Evolutionary conservation across 2,888 invertebrate species (phyloP).

Genomic region (Prenolepis imparis): DNA sequence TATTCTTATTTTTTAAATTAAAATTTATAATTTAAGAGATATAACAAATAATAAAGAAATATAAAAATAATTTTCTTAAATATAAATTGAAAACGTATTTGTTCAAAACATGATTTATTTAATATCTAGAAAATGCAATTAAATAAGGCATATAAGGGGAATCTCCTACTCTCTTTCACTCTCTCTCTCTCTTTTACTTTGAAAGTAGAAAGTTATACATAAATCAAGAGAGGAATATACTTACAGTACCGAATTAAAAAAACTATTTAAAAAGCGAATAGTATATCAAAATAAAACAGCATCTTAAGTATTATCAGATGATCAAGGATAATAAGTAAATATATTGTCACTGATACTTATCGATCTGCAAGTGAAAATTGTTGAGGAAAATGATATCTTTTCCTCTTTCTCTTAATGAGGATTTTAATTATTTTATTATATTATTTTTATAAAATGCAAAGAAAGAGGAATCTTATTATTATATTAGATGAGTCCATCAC

Average conservation of each 20-base stretch:
- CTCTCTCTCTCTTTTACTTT: too few species aligned
- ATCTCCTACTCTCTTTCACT: too few species aligned
- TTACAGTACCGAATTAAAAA: not conserved
- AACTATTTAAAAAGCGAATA: not conserved
- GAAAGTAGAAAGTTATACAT: not conserved
- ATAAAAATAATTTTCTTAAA: too few species aligned
- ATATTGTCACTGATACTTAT: not conserved
- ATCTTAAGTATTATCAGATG: not conserved
- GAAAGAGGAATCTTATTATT: not conserved
- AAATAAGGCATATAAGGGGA: too few species aligned
- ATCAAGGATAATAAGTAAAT: constrained; percentile 8
- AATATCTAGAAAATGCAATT: too few species aligned
- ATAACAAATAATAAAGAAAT: too few species aligned
- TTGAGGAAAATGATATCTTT: not conserved
- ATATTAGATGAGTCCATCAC: too few species aligned
- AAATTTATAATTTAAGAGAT: too few species aligned
- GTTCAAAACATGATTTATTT: too few species aligned
- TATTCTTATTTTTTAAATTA: too few species aligned
- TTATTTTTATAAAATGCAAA: not conserved
- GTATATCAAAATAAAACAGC: constrained; percentile 6
- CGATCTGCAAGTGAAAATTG: not conserved
- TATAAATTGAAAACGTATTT: too few species aligned
- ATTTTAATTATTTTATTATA: not conserved
- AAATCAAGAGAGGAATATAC: not conserved
- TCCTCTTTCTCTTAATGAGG: too few species aligned